Evolutionary conservation across 2,113 vertebrate genomes (phyloP).

Genomic region (Electrona antarctica): DNA sequence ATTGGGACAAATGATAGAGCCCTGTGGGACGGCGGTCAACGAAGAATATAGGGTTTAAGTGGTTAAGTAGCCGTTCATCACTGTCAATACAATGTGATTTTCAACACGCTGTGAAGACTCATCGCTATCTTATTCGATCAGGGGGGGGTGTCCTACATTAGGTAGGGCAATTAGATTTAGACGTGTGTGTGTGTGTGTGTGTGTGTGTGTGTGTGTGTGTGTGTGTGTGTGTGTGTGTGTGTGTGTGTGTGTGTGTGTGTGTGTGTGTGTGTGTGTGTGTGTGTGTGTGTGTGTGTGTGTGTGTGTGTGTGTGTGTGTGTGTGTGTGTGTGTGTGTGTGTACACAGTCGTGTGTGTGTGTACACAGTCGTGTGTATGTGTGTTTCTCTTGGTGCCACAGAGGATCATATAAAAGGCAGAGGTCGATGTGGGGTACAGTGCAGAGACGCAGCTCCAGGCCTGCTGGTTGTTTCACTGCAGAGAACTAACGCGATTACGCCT

Average conservation of each 20-base stretch:
- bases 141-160: conserved; percentile 48
- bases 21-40: no score
- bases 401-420: no score
- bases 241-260: conserved; percentile 21
- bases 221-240: conserved; percentile 16
- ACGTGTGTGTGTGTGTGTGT: conserved; percentile 5
- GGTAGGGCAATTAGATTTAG: conserved; percentile 55
- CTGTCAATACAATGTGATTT: conserved; percentile 71
- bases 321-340: conserved; percentile 1
- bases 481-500: conserved; percentile 76
- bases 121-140: conserved; percentile 65
- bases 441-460: conserved; percentile 58
- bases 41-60: no score
- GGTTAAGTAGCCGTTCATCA: conserved; percentile 55
- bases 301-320: conserved; percentile 16
- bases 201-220: conserved; percentile 8
- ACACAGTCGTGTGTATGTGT: not conserved
- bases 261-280: conserved; percentile 19
- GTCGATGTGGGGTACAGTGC: conserved; percentile 41
- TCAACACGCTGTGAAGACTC: conserved; percentile 67
- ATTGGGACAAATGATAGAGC: no score
- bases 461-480: conserved; percentile 60
- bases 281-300: conserved; percentile 28
- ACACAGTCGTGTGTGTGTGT: not conserved
- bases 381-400: no score